Evolutionary conservation across 2,888 invertebrate species (phyloP).

Genomic region (Drosophila nr. fundita): DNA sequence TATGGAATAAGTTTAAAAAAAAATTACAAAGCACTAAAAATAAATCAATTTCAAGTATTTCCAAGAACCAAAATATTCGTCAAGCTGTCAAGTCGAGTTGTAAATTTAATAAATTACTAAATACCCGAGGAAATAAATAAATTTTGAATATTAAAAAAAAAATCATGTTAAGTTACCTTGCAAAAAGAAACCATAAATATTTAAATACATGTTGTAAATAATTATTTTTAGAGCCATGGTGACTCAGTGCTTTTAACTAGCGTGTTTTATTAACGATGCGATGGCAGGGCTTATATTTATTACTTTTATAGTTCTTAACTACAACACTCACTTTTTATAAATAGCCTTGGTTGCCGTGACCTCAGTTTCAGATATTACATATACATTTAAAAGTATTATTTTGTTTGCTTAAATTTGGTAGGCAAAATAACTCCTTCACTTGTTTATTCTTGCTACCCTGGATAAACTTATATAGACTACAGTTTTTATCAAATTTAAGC

Average conservation of each 20-base stretch:
- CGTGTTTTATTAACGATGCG: neutral
- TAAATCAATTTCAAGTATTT: neutral
- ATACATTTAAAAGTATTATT: neutral
- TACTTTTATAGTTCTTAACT: neutral
- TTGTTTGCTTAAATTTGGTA: neutral
- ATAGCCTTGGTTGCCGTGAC: neutral
- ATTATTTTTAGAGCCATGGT: neutral
- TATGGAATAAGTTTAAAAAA: neutral
- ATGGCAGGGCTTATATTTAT: neutral
- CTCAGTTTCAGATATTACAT: neutral
- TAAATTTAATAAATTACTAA: neutral
- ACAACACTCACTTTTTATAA: neutral
- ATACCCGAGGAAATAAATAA: neutral
- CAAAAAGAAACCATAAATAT: neutral
- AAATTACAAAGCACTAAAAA: neutral
- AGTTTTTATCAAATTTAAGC: neutral
- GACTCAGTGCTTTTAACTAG: neutral
- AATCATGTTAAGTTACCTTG: neutral
- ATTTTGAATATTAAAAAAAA: neutral
- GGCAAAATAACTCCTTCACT: neutral
- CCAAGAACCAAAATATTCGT: neutral
- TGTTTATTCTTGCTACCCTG: neutral
- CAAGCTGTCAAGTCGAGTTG: neutral
- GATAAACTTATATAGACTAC: neutral
- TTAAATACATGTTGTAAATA: neutral